phyloP scores from a whole-genome alignment of 2,888 invertebrate genomes.

The Steinernema hermaphroditum region DNA sequence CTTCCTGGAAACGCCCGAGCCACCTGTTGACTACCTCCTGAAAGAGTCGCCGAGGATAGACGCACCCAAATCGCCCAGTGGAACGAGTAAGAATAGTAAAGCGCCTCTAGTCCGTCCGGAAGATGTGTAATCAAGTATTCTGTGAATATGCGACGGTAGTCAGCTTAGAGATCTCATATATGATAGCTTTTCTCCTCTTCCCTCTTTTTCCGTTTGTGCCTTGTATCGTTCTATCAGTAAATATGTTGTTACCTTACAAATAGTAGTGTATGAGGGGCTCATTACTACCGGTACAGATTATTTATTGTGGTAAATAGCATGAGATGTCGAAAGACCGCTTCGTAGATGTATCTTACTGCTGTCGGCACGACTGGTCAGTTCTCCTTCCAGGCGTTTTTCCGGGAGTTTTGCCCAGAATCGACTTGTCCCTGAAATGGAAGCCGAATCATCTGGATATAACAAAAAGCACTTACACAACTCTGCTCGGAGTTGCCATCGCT shows the following conservation, averaged over 20 bases:
- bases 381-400: background rate
- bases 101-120: slow-evolving; percentile 3
- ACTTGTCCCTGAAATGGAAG: background rate
- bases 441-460: too few relatives aligned
- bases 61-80: slow-evolving; percentile 1
- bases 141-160: background rate
- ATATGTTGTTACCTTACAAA: slow-evolving; percentile 74
- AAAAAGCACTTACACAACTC: too few relatives aligned
- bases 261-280: too few relatives aligned
- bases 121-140: background rate
- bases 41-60: slow-evolving; percentile 2
- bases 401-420: background rate
- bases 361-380: background rate
- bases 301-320: too few relatives aligned
- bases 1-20: background rate
- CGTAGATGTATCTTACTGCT: too few relatives aligned
- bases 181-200: slow-evolving; percentile 5
- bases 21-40: background rate
- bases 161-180: slow-evolving; percentile 6
- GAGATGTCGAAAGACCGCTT: too few relatives aligned
- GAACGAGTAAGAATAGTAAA: background rate
- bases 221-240: slow-evolving; percentile 98
- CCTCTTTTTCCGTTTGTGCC: slow-evolving; percentile 42
- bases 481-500: too few relatives aligned
- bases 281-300: too few relatives aligned